Evolutionary conservation across 2,888 invertebrate genomes (phyloP).

Genomic region (Yponomeuta malinellus): DNA sequence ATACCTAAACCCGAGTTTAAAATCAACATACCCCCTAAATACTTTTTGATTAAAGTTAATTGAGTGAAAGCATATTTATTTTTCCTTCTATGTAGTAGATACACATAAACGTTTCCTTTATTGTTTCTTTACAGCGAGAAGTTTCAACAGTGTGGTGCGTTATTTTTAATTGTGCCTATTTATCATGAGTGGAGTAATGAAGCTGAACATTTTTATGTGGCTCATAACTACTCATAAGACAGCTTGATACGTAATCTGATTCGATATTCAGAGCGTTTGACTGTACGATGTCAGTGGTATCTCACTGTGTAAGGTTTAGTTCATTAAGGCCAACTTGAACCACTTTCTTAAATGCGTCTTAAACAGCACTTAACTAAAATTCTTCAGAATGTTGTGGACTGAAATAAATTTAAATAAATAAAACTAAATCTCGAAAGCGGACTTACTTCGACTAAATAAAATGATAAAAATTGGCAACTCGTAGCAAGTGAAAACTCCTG

Average conservation of each 20-base stretch:
- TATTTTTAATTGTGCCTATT: slow-evolving; percentile 53
- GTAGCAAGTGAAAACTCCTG: no score
- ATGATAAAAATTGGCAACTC: no score
- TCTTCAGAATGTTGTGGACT: no score
- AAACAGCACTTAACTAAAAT: no score
- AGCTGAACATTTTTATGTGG: slow-evolving; percentile 46
- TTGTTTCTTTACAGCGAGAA: slow-evolving; percentile 20
- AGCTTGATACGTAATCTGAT: slow-evolving; percentile 49
- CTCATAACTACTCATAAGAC: slow-evolving; percentile 46
- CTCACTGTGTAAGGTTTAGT: slow-evolving; percentile 30
- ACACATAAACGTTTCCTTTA: slow-evolving; percentile 25
- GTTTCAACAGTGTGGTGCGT: slow-evolving; percentile 27
- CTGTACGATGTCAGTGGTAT: slow-evolving; percentile 40
- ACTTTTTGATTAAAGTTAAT: background rate
- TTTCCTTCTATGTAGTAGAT: background rate
- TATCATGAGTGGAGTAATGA: slow-evolving; percentile 43
- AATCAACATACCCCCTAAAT: background rate
- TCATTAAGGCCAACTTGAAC: no score
- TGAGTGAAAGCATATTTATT: background rate
- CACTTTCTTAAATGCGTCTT: no score
- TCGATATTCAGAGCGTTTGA: slow-evolving; percentile 47
- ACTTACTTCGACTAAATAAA: no score
- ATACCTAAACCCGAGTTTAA: background rate
- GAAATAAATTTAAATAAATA: no score
- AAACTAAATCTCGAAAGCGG: no score